phyloP scores from a whole-genome alignment of 2,113 vertebrate species.

The Picathartes gymnocephalus region DNA sequence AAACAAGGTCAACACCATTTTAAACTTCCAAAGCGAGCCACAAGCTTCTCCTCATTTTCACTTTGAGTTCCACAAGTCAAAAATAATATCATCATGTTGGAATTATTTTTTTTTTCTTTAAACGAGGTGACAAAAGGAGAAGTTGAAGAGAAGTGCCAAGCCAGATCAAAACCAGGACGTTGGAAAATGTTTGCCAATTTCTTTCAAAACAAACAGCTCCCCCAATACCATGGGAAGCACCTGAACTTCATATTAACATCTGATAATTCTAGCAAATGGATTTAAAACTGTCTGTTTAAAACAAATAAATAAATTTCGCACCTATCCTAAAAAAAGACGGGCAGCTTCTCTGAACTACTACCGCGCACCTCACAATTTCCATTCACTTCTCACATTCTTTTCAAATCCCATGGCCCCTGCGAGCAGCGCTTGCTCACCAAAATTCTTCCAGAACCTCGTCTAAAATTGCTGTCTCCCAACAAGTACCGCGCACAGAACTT shows the following conservation, averaged over 20 bases:
- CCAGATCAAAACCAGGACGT: not conserved
- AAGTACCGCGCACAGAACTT: not conserved
- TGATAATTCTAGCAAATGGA: conserved; percentile 22
- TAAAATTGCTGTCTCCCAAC: conserved; percentile 27
- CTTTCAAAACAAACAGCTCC: not conserved
- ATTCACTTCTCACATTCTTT: conserved; percentile 52
- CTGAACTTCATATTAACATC: not conserved
- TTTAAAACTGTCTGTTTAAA: not conserved
- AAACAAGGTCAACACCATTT: conserved; percentile 29
- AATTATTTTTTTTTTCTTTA: conserved; percentile 44
- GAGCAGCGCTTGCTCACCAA: conserved; percentile 61
- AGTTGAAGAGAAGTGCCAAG: conserved; percentile 12
- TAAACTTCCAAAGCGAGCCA: conserved; percentile 39
- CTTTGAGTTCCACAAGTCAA: conserved; percentile 47
- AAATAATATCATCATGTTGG: conserved; percentile 5
- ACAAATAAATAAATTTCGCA: not conserved
- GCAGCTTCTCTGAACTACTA: conserved; percentile 54
- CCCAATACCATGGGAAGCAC: not conserved
- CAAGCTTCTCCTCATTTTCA: conserved; percentile 40
- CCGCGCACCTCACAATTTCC: conserved; percentile 55
- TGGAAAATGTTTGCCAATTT: conserved; percentile 32
- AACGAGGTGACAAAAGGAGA: conserved; percentile 45
- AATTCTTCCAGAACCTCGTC: conserved; percentile 56
- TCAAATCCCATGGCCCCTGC: conserved; percentile 51
- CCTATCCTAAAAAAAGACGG: conserved; percentile 21